Evolutionary conservation across 2,888 invertebrate species (phyloP), one percentile per base, ranked within the genome.

Genomic region (Drosophila formosana): DNA sequence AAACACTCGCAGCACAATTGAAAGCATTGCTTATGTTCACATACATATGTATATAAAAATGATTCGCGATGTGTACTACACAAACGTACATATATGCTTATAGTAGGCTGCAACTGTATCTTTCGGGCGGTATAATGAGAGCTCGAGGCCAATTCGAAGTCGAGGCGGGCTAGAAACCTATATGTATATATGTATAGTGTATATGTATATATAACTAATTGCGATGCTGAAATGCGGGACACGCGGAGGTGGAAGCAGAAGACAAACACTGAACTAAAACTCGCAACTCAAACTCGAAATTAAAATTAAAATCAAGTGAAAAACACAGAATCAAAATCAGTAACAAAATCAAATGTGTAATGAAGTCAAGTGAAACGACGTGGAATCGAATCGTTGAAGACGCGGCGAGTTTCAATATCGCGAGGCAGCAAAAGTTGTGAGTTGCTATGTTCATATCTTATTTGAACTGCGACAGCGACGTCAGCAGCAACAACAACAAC

Each of bases 361-460:
- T 66, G 67, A 82, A 78, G 66, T 71, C 66, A 63, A 81, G 66
- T 78, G 75, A 64, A 72, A 61, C 64, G 66, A 66, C 60, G 56
- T 77, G 61, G 61, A 77, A 64, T 72, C 34, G 61, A 52, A 67
- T 55, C 45, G 43, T 58, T 52, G 28, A 28, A 18, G 49, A 49
- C 52, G 55, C 45, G 23, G 34, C 30, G 45, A 56, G 26, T 28
- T 41, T 34, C n/a, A 4, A 49, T 46, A 51, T 43, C 8, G 49
- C 43, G 45, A 25, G 60, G 30, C 13, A 26, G 39, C 45, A 26
- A 26, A 45, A 47, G 18, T 18, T 51, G 26, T 46, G 53, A 41
- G 41, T 6, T 45, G 79, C 78, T 72, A 90, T 90, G 89, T 86
- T 90, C 72, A 88, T 89, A 73, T 89, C 90, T 61, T 89, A 86